Evolutionary conservation across 2,888 invertebrate species (phyloP).

Genomic region (Drosophila niveifrons): DNA sequence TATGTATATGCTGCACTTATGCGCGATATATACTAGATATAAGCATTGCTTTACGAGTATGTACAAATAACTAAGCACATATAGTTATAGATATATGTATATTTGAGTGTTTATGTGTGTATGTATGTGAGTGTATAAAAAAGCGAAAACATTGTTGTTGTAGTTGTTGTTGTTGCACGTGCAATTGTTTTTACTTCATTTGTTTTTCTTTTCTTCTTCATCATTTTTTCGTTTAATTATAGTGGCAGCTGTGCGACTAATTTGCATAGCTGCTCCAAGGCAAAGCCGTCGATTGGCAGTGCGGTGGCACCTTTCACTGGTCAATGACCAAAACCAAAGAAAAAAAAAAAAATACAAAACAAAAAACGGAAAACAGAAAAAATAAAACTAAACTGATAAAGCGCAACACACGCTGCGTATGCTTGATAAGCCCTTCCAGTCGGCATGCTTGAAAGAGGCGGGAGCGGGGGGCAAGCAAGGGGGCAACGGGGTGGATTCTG

Average conservation of each 20-base stretch:
- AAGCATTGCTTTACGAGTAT: conserved; percentile 47
- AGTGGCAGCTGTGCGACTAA: conserved; percentile 56
- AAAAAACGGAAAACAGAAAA: conserved; percentile 4
- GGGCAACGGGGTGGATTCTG: neutral
- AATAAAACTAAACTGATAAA: conserved; percentile 19
- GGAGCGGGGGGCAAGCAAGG: neutral
- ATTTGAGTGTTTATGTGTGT: neutral
- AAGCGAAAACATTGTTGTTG: conserved; percentile 52
- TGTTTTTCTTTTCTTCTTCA: conserved; percentile 5
- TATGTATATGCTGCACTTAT: conserved; percentile 34
- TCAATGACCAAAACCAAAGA: conserved; percentile 41
- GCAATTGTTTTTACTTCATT: conserved; percentile 30
- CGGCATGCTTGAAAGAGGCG: conserved; percentile 9
- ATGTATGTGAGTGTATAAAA: conserved; percentile 20
- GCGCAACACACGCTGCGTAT: conserved; percentile 38
- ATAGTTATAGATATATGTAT: conserved; percentile 15
- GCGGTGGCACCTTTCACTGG: conserved; percentile 53
- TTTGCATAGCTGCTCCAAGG: conserved; percentile 54
- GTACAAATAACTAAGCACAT: conserved; percentile 39
- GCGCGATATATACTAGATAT: conserved; percentile 14
- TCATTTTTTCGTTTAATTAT: conserved; percentile 36
- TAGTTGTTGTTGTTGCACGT: conserved; percentile 51
- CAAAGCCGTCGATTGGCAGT: conserved; percentile 30
- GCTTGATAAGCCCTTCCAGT: conserved; percentile 32
- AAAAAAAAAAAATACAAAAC: neutral